These are phyloP conservation scores for Nymphicus hollandicus DNA, from an alignment of 2,113 vertebrate species.

Conservation along the genomic window DNA sequence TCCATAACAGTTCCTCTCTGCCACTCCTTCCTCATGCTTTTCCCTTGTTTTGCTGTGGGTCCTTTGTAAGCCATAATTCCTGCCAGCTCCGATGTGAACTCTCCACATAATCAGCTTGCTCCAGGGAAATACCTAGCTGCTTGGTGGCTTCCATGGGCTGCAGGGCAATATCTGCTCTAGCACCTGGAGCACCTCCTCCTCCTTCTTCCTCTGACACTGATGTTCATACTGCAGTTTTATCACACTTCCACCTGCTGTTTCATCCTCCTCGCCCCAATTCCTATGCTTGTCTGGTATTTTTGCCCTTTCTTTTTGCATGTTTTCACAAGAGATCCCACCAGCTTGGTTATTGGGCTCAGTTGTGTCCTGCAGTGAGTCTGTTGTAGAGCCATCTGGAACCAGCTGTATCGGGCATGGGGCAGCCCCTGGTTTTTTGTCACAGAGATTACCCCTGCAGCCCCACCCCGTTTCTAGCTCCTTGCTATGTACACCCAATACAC, in stretches of 20 bases:
- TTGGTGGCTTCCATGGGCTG: neutral
- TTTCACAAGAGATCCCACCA: neutral
- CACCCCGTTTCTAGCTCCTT: neutral
- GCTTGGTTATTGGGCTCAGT: neutral
- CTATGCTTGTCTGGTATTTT: neutral
- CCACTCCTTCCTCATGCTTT: neutral
- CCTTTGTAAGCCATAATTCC: neutral
- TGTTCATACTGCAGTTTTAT: neutral
- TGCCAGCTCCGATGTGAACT: neutral
- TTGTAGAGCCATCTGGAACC: neutral
- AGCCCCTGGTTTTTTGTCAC: neutral
- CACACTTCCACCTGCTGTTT: neutral
- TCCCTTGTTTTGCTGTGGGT: neutral
- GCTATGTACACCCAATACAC: neutral
- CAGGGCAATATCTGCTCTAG: neutral
- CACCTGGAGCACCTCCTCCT: neutral
- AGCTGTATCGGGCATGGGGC: neutral
- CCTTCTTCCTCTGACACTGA: neutral
- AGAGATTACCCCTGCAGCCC: neutral
- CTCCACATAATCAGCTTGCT: neutral
- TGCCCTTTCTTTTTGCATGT: neutral
- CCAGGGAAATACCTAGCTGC: neutral
- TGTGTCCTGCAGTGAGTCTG: neutral
- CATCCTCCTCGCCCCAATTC: neutral
- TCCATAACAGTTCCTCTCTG: neutral